These are phyloP conservation scores for Ectobius pallidus DNA, from an alignment of 2,888 invertebrate genomes.

Conservation along the genomic window DNA sequence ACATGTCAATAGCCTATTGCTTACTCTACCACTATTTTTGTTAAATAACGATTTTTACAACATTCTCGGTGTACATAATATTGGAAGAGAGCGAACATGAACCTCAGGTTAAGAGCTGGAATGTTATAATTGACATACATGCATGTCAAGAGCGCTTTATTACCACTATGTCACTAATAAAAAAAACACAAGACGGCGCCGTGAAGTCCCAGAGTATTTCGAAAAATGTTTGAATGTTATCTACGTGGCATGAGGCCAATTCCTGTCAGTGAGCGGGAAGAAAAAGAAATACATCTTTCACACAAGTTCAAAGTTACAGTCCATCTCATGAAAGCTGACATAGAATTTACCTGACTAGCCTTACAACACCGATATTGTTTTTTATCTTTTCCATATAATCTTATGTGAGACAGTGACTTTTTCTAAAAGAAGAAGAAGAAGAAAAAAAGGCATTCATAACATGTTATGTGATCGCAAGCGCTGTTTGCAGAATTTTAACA, in stretches of 20 bases:
- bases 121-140: background rate
- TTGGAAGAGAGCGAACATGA: background rate
- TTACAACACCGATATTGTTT: too few relatives aligned
- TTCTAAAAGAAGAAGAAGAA: background rate
- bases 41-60: too few relatives aligned
- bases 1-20: too few relatives aligned
- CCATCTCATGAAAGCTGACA: too few relatives aligned
- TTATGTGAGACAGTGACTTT: too few relatives aligned
- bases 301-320: background rate
- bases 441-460: background rate
- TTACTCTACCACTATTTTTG: too few relatives aligned
- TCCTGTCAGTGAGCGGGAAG: background rate
- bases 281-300: slow-evolving; percentile 4
- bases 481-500: too few relatives aligned
- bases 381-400: too few relatives aligned
- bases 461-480: too few relatives aligned
- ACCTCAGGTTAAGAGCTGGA: too few relatives aligned
- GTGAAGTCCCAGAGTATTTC: background rate
- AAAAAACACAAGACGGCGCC: background rate
- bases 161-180: background rate
- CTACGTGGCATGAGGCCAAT: background rate
- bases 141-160: background rate
- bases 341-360: too few relatives aligned
- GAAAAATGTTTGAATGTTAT: slow-evolving; percentile 7
- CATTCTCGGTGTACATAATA: too few relatives aligned